These are phyloP conservation scores for Monochamus alternatus DNA, from an alignment of 2,888 invertebrate genomes.

Conservation along the genomic window DNA sequence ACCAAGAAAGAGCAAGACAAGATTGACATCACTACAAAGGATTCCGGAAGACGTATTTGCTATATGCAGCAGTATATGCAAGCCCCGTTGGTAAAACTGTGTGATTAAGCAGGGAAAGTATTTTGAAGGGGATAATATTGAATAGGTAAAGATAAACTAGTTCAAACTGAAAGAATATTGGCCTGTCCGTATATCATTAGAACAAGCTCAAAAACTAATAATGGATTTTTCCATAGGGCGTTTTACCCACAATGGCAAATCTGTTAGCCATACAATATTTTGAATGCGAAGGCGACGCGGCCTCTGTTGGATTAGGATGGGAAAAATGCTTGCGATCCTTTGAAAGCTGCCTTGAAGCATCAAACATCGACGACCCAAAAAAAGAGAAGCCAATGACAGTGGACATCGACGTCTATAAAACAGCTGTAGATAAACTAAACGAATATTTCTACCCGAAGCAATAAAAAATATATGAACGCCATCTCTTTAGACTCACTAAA, in stretches of 20 bases:
- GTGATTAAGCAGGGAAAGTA: too few relatives aligned
- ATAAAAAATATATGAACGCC: slow-evolving; percentile 54
- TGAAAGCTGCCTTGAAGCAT: slow-evolving; percentile 48
- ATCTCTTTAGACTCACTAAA: slow-evolving; percentile 57
- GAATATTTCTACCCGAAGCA: slow-evolving; percentile 54
- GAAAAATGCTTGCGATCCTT: slow-evolving; percentile 51
- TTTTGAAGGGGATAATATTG: too few relatives aligned
- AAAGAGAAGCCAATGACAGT: slow-evolving; percentile 27
- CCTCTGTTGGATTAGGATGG: slow-evolving; percentile 44
- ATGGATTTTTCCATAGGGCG: too few relatives aligned
- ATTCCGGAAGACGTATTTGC: too few relatives aligned
- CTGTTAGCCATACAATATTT: slow-evolving; percentile 32
- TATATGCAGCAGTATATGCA: too few relatives aligned
- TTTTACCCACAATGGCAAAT: background rate
- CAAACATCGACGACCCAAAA: slow-evolving; percentile 39
- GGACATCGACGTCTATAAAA: slow-evolving; percentile 42
- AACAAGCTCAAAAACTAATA: too few relatives aligned
- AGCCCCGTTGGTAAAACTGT: too few relatives aligned
- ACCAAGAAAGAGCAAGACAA: too few relatives aligned
- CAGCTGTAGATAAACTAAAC: slow-evolving; percentile 51
- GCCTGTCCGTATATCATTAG: too few relatives aligned
- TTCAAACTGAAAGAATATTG: too few relatives aligned
- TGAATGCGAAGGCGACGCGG: slow-evolving; percentile 46
- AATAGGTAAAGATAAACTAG: too few relatives aligned
- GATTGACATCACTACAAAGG: too few relatives aligned